Conservation (phyloP, 2,888 invertebrate species). For the Punctoribates punctum region DNA sequence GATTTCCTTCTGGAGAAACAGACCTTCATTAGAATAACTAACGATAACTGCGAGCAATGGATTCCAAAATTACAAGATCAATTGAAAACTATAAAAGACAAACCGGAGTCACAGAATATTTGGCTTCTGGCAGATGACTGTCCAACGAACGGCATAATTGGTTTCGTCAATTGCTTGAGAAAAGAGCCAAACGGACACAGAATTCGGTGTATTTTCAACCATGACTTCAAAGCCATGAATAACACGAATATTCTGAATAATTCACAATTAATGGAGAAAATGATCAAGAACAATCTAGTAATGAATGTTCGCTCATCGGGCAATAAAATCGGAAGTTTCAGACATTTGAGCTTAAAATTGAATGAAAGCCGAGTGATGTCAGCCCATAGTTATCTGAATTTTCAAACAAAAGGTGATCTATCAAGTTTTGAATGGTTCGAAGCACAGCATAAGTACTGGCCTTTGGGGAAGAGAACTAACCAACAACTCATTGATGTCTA, state of each 20-base stretch:
- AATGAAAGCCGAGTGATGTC: constrained; percentile 51
- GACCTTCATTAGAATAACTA: constrained; percentile 40
- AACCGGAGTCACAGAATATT: constrained; percentile 48
- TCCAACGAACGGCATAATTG: constrained; percentile 55
- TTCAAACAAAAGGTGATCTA: constrained; percentile 69
- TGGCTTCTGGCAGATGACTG: constrained; percentile 54
- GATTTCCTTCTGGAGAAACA: constrained; percentile 30
- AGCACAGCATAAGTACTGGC: constrained; percentile 31
- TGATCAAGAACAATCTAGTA: constrained; percentile 54
- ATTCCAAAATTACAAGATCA: constrained; percentile 72
- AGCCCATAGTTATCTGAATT: constrained; percentile 94
- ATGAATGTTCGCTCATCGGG: constrained; percentile 56
- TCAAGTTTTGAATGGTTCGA: constrained; percentile 38
- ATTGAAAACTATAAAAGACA: constrained; percentile 60
- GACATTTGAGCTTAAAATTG: background rate
- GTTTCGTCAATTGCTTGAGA: constrained; percentile 57
- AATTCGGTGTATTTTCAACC: constrained; percentile 44
- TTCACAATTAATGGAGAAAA: background rate
- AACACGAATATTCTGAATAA: constrained; percentile 27
- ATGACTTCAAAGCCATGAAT: background rate
- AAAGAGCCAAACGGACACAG: constrained; percentile 53
- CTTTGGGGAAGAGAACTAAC: background rate
- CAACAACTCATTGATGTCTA: constrained; percentile 54
- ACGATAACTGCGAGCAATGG: constrained; percentile 60
- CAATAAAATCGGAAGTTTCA: constrained; percentile 46